Conservation (phyloP, 2,797 vertebrate species). For the Gephyroberyx darwinii region DNA sequence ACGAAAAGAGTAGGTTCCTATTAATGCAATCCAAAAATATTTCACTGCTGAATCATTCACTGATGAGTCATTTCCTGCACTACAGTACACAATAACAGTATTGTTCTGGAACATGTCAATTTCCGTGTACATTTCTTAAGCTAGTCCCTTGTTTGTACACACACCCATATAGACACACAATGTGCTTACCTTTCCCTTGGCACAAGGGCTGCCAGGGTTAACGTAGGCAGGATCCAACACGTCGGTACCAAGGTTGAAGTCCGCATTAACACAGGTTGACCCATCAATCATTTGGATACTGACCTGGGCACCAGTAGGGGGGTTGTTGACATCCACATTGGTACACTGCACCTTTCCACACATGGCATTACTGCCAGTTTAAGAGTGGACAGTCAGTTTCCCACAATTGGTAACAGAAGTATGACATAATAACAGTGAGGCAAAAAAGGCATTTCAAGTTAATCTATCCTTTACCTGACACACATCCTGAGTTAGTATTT, state of each 20-base stretch:
- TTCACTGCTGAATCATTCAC: not conserved
- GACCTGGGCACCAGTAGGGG: slow-evolving; percentile 65
- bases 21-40: not conserved
- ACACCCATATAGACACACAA: not conserved
- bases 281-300: slow-evolving; percentile 52
- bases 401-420: not conserved
- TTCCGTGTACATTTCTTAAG: not conserved
- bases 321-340: slow-evolving; percentile 70
- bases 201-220: slow-evolving; percentile 85
- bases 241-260: slow-evolving; percentile 87
- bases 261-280: slow-evolving; percentile 81
- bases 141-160: not conserved
- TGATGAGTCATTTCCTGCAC: not conserved
- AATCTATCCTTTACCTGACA: not conserved
- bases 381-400: slow-evolving; percentile 3
- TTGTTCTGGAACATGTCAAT: not conserved
- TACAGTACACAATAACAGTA: too few species aligned
- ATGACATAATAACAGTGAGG: not conserved
- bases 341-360: slow-evolving; percentile 92
- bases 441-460: too few species aligned
- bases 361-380: slow-evolving; percentile 78
- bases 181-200: slow-evolving; percentile 80
- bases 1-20: slow-evolving; percentile 34
- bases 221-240: slow-evolving; percentile 89
- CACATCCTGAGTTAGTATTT: not conserved